Base-by-base conservation (phyloP, 2,888 invertebrate genomes). In the Lordiphosa andalusiaca region DNA sequence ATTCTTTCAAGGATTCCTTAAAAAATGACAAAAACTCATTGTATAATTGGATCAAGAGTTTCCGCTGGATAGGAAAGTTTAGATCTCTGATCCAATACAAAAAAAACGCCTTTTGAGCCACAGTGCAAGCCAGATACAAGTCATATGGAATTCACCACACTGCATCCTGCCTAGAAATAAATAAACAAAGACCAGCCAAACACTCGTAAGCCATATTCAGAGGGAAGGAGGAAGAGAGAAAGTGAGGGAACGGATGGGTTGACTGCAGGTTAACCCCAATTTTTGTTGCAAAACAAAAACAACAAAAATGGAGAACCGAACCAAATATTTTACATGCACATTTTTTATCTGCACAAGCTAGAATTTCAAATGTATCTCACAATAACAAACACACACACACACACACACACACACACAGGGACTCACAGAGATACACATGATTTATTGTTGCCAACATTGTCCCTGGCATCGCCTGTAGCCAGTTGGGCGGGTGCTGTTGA, bases 321-420 rank as follows among this genome's bases (percentile, higher is more conserved):
- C 30, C 30, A 9, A 66, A 75, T 80, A 83, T 83, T 76, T 67
- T 51, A 65, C 70, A 83, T 80, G 81, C 62, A 72, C 76, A 72
- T 69, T 80, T 83, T 80, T 72, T 80, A 83, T 83, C 84, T 65
- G 73, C 57, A 62, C 60, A 49, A 63, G 76, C 81, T 72, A 57
- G 67, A 75, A 75, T 69, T 73, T 80, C 53, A 69, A 83, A 72
- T 65, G 62, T 72, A 67, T 83, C 69, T 69, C 60, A 57, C 40
- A 39, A 40, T 39, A 21, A 40, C 36, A 44, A n/a, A n/a, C 44
- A 35, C 44, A 39, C 49, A 39, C 47, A 41, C 41, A 38, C 19
- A 40, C 21, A 41, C 16, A 44, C 12, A 19, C 21, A 41, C 16
- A 44, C 21, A 13, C 10, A 41, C 16, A 46, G 12, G 10, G 3